These are phyloP conservation scores for Morinoia aosen DNA, from an alignment of 2,888 invertebrate species.

Conservation along the genomic window DNA sequence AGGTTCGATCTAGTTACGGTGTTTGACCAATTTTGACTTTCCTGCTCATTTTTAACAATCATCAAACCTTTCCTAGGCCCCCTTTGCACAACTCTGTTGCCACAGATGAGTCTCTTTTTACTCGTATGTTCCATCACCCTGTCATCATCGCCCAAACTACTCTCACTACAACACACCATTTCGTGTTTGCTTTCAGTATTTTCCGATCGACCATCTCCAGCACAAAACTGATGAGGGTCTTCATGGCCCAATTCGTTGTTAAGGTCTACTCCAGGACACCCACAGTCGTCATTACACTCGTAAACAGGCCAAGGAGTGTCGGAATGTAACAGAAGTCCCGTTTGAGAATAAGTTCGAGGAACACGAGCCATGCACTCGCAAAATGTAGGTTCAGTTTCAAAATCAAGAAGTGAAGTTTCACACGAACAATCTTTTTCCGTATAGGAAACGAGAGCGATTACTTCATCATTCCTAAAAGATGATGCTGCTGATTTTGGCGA, in stretches of 20 bases:
- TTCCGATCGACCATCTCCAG: no score
- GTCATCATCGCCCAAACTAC: not conserved
- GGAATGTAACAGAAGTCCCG: not conserved
- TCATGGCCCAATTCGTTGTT: not conserved
- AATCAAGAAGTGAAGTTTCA: not conserved
- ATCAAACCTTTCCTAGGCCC: constrained; percentile 57
- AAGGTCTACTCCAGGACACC: constrained; percentile 43
- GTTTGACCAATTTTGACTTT: not conserved
- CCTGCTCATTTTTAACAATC: not conserved
- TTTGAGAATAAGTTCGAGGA: not conserved
- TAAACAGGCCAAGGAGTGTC: constrained; percentile 52
- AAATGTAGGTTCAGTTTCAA: not conserved
- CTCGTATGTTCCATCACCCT: not conserved
- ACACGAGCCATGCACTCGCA: not conserved
- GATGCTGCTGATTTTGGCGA: not conserved
- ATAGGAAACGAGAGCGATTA: not conserved
- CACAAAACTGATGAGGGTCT: not conserved
- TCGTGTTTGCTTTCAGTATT: no score
- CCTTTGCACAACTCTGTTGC: constrained; percentile 59
- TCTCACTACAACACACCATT: no score
- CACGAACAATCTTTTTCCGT: not conserved
- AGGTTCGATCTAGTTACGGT: not conserved
- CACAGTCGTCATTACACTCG: constrained; percentile 64
- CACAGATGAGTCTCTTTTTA: constrained; percentile 44
- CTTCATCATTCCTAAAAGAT: not conserved